Conservation (phyloP, 2,797 vertebrate species). For the Malurus splendens region DNA sequence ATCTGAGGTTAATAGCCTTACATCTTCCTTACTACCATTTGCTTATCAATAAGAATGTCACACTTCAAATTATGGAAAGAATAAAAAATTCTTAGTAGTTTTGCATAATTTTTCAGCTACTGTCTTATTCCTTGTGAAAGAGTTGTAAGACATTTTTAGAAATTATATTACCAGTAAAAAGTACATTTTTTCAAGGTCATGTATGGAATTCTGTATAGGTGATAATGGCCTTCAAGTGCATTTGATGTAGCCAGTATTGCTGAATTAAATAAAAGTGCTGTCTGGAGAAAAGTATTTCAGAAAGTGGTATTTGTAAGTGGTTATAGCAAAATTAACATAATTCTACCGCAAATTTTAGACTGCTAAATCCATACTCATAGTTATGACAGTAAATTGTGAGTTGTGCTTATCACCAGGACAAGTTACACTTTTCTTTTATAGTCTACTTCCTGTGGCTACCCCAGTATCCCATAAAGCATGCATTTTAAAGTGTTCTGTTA, state of each 20-base stretch:
- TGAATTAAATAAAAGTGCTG: neutral
- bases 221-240: neutral
- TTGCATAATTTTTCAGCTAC: neutral
- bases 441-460: neutral
- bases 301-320: neutral
- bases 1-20: neutral
- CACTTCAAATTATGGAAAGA: neutral
- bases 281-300: neutral
- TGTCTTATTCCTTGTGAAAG: neutral
- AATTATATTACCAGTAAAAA: neutral
- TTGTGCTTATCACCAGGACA: accelerated
- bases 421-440: neutral
- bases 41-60: neutral
- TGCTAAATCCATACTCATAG: neutral
- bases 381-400: neutral
- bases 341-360: neutral
- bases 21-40: neutral
- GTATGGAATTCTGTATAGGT: neutral
- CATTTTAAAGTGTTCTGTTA: neutral
- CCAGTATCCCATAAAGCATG: neutral
- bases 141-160: neutral
- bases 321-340: neutral
- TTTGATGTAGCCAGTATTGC: neutral
- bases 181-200: neutral
- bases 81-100: neutral